Percentiles rank a stretch among this genome's conserved stretches.
These are phyloP conservation scores for Euplagia quadripunctaria DNA, from an alignment of 2,888 invertebrate genomes.

Conservation along the genomic window DNA sequence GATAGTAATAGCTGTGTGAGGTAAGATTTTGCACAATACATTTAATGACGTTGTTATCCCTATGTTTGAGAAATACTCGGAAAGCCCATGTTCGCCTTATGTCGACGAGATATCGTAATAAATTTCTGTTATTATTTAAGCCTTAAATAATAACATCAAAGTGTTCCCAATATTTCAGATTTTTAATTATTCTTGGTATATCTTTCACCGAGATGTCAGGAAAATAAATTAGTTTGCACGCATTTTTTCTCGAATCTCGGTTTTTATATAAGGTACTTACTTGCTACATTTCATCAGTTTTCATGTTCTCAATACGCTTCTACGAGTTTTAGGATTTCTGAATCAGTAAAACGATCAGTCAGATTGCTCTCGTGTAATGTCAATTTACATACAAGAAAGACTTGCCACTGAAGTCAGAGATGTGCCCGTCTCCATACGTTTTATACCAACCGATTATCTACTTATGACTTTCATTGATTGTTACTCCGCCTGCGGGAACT, in stretches of 20 bases:
- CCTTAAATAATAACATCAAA: background rate
- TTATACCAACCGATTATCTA: background rate
- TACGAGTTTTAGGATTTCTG: no score
- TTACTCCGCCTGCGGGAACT: no score
- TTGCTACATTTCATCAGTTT: background rate
- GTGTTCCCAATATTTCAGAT: background rate
- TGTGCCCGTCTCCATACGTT: no score
- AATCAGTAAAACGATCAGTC: no score
- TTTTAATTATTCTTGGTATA: no score
- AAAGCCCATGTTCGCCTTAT: background rate
- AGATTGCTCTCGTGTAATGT: no score
- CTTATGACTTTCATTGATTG: background rate
- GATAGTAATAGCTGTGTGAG: background rate
- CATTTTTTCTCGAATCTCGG: background rate
- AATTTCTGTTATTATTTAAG: background rate
- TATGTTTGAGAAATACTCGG: constrained; percentile 1
- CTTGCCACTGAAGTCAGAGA: no score
- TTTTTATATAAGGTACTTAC: background rate
- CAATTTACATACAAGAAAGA: no score
- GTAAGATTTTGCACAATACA: background rate
- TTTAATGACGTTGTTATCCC: background rate
- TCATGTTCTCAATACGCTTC: background rate
- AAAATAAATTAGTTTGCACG: no score
- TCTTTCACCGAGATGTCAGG: no score
- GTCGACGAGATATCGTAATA: background rate